Percentiles rank a stretch among this genome's conserved stretches.
phyloP scores from a whole-genome alignment of 2,888 invertebrate species.

The Mamestra brassicae region DNA sequence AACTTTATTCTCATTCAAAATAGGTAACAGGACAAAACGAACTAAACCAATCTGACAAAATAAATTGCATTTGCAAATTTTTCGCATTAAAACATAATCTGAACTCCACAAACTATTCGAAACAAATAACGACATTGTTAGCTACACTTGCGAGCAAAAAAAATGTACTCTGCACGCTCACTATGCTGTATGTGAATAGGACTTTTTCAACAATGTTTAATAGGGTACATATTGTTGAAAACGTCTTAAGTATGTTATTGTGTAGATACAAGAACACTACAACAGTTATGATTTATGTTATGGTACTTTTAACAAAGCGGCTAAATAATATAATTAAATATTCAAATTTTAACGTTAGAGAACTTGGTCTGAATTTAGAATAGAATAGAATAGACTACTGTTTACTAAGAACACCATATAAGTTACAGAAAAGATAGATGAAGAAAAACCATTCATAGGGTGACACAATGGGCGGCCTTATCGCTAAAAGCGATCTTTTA shows the following conservation, averaged over 20 bases:
- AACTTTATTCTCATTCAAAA: slow-evolving; percentile 20
- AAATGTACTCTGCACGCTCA: not conserved
- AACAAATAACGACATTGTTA: slow-evolving; percentile 42
- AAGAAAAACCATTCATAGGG: too few species aligned
- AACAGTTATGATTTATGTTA: not conserved
- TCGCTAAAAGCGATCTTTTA: too few species aligned
- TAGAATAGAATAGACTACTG: too few species aligned
- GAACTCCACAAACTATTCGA: slow-evolving; percentile 29
- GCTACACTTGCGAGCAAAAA: slow-evolving; percentile 28
- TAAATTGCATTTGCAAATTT: slow-evolving; percentile 52
- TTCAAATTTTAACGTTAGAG: not conserved
- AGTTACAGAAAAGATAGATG: too few species aligned
- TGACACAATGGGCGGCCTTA: too few species aligned
- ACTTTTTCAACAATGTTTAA: not conserved
- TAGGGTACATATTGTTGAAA: not conserved
- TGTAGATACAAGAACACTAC: not conserved
- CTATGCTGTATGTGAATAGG: not conserved
- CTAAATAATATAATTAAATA: not conserved
- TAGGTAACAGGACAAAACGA: slow-evolving; percentile 23
- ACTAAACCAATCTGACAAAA: slow-evolving; percentile 48
- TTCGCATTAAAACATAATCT: slow-evolving; percentile 37
- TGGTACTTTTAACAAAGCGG: not conserved
- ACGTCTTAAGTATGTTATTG: too few species aligned
- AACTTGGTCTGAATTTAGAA: too few species aligned
- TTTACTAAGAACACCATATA: too few species aligned